phyloP scores from a whole-genome alignment of 2,797 vertebrate species.

The Pseudochromis fuscus region DNA sequence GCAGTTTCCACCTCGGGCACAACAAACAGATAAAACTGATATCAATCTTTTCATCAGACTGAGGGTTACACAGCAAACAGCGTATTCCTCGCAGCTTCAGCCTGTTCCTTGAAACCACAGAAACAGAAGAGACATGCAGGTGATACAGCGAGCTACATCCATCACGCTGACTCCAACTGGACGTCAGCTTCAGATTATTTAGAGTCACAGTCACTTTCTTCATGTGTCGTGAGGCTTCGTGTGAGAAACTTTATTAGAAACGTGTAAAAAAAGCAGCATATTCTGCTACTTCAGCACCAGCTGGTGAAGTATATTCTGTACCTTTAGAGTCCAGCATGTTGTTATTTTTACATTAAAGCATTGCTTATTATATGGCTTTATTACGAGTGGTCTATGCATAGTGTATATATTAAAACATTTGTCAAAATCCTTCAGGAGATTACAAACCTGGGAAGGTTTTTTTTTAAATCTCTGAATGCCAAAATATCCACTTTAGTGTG shows the following conservation, averaged over 20 bases:
- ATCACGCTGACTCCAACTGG: constrained; percentile 8
- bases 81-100: background rate
- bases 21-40: constrained; percentile 15
- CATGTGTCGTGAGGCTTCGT: constrained; percentile 49
- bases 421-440: constrained; percentile 61
- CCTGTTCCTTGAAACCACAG: constrained; percentile 44
- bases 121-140: constrained; percentile 16
- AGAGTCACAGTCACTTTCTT: constrained; percentile 55
- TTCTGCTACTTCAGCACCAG: constrained; percentile 57
- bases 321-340: constrained; percentile 60
- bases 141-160: constrained; percentile 2
- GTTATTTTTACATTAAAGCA: constrained; percentile 55
- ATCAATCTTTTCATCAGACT: background rate
- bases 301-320: constrained; percentile 37
- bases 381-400: constrained; percentile 52
- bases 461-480: constrained; percentile 29
- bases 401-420: constrained; percentile 74
- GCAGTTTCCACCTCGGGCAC: background rate
- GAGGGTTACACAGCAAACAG: constrained; percentile 5
- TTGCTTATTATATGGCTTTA: constrained; percentile 61
- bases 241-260: constrained; percentile 45
- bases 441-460: constrained; percentile 37
- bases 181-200: constrained; percentile 20
- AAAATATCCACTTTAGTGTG: constrained; percentile 19
- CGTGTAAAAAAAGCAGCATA: constrained; percentile 20